Percentiles rank a stretch among this genome's conserved stretches.
phyloP scores from a whole-genome alignment of 2,797 vertebrate genomes.

The Hipposideros larvatus region DNA sequence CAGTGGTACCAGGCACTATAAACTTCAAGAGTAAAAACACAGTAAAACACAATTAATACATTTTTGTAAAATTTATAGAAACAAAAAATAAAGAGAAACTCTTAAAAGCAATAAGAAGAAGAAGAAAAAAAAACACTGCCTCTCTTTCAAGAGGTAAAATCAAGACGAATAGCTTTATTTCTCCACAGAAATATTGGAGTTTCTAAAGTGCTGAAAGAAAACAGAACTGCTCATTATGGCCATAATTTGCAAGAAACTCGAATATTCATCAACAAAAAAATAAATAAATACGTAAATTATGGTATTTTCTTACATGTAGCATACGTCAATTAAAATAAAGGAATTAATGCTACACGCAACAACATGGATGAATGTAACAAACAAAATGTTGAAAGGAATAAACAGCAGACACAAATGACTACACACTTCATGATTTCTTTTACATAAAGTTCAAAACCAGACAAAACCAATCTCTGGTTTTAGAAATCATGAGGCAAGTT shows the following conservation, averaged over 20 bases:
- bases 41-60: neutral
- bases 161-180: neutral
- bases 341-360: neutral
- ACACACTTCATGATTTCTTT: neutral
- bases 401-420: neutral
- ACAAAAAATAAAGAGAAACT: neutral
- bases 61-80: slow-evolving; percentile 8
- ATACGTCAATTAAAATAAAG: neutral
- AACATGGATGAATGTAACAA: neutral
- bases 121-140: neutral
- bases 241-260: neutral
- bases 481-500: neutral
- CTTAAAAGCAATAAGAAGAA: neutral
- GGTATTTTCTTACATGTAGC: neutral
- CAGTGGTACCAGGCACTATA: neutral
- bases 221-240: neutral
- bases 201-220: neutral
- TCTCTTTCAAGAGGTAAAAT: neutral
- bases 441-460: neutral
- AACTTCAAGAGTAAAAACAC: neutral
- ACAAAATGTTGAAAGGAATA: neutral
- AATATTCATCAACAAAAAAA: neutral
- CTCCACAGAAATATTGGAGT: neutral
- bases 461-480: neutral
- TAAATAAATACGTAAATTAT: neutral